These are phyloP conservation scores for Drosophila melanosoma DNA, from an alignment of 2,888 invertebrate genomes.

Conservation along the genomic window DNA sequence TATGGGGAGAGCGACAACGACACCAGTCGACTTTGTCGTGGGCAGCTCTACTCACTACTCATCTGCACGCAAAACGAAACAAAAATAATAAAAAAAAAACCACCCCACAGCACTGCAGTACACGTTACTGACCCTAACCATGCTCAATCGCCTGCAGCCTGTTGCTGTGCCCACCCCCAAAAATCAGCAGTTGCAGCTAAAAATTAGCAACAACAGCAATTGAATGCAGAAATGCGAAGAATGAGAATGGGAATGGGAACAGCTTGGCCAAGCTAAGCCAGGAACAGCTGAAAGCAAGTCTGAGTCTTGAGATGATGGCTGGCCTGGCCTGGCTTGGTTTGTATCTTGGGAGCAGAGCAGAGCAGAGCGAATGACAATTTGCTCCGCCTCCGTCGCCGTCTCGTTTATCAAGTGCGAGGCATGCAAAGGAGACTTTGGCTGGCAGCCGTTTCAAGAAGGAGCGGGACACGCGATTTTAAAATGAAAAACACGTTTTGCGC, in stretches of 20 bases:
- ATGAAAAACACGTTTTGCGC: constrained; percentile 81
- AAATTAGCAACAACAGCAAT: constrained; percentile 15
- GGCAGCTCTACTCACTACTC: constrained; percentile 48
- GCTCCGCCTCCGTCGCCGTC: constrained; percentile 84
- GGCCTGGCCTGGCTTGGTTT: constrained; percentile 23
- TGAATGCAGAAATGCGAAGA: not conserved
- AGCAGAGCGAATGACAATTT: constrained; percentile 63
- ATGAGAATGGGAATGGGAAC: constrained; percentile 22
- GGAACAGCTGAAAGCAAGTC: constrained; percentile 23
- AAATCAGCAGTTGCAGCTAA: constrained; percentile 39
- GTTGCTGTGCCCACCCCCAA: constrained; percentile 50
- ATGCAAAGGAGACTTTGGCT: constrained; percentile 69
- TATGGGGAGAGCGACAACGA: constrained; percentile 33
- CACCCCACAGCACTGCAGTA: constrained; percentile 56
- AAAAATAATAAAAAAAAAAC: constrained; percentile 40
- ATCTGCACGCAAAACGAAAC: not conserved
- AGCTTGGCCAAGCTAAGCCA: constrained; percentile 31
- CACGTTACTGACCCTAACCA: constrained; percentile 26
- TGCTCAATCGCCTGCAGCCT: constrained; percentile 56
- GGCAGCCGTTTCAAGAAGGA: constrained; percentile 49
- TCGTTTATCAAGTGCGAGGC: constrained; percentile 66
- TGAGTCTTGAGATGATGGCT: constrained; percentile 48
- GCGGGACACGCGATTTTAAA: constrained; percentile 77
- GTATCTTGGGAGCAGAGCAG: constrained; percentile 35
- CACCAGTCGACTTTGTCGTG: constrained; percentile 31